Evolutionary conservation across 2,888 invertebrate genomes (phyloP).

Genomic region (Agrochola circellaris): DNA sequence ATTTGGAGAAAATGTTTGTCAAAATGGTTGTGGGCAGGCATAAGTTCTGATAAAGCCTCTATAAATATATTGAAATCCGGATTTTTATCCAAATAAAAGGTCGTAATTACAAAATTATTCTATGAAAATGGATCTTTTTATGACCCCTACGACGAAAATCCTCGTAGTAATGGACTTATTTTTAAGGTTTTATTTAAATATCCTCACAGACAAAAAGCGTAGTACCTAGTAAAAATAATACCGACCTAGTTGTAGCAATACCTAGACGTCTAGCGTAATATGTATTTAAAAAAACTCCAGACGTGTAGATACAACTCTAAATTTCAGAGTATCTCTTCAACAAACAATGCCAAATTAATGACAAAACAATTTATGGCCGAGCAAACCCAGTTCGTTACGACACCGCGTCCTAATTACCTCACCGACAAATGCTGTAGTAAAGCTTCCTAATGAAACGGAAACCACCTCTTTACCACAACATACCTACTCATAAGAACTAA

Average conservation of each 20-base stretch:
- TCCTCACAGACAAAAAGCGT: too few relatives aligned
- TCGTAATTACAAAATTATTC: background rate
- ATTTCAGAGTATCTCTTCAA: background rate
- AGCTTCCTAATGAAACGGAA: slow-evolving; percentile 8
- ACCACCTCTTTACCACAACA: slow-evolving; percentile 27
- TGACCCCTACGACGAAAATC: too few relatives aligned
- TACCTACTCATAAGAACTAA: slow-evolving; percentile 28
- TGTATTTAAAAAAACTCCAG: too few relatives aligned
- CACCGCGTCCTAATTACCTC: slow-evolving; percentile 4
- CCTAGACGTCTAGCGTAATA: too few relatives aligned
- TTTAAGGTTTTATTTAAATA: too few relatives aligned
- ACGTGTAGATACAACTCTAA: background rate
- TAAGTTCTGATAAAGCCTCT: background rate
- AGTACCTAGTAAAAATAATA: background rate
- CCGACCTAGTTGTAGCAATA: background rate
- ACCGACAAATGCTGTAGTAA: background rate
- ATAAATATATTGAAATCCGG: background rate
- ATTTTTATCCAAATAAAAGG: background rate
- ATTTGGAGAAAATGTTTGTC: background rate
- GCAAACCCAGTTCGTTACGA: background rate
- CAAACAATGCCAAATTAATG: background rate
- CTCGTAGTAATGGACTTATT: background rate
- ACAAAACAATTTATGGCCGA: background rate
- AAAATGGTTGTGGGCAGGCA: background rate
- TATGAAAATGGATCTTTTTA: background rate